Evolutionary conservation across 2,888 invertebrate genomes (phyloP).

Genomic region (Venusia cambrica): DNA sequence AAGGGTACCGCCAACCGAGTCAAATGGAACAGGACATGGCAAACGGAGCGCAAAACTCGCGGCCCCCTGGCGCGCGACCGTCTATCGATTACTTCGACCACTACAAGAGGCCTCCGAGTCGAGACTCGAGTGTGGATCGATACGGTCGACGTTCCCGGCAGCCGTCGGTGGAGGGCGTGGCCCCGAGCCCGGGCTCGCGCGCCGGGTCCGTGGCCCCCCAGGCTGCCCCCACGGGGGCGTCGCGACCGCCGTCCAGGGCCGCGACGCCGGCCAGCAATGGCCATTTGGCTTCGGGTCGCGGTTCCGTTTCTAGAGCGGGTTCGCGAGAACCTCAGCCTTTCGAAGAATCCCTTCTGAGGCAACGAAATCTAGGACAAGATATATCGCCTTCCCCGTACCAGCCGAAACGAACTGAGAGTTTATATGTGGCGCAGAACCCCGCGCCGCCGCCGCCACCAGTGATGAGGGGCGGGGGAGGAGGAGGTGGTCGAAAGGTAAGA

Average conservation of each 20-base stretch:
- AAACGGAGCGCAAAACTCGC: slow-evolving; percentile 65
- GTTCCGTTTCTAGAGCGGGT: slow-evolving; percentile 75
- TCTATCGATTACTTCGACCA: slow-evolving; percentile 96
- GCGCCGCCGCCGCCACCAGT: slow-evolving; percentile 69
- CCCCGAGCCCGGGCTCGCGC: slow-evolving; percentile 81
- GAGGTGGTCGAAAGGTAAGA: slow-evolving; percentile 69
- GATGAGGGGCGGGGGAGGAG: slow-evolving; percentile 60
- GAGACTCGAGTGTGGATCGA: slow-evolving; percentile 92
- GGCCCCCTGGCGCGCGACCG: slow-evolving; percentile 62
- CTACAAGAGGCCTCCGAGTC: slow-evolving; percentile 94
- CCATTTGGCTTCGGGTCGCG: slow-evolving; percentile 82
- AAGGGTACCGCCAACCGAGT: slow-evolving; percentile 41
- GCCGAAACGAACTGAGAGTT: slow-evolving; percentile 94
- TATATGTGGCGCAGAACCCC: slow-evolving; percentile 83
- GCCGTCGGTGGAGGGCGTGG: slow-evolving; percentile 87
- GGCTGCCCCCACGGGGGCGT: slow-evolving; percentile 85
- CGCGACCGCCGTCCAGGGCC: slow-evolving; percentile 79
- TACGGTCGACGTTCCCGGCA: slow-evolving; percentile 90
- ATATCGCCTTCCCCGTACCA: slow-evolving; percentile 93
- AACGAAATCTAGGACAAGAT: slow-evolving; percentile 92
- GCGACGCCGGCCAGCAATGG: slow-evolving; percentile 83
- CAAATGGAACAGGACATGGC: slow-evolving; percentile 65
- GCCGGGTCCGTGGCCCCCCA: slow-evolving; percentile 88
- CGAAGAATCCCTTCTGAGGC: slow-evolving; percentile 90
- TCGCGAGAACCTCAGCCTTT: slow-evolving; percentile 84